These are phyloP conservation scores for Phasia obesa DNA, from an alignment of 2,888 invertebrate genomes.

Conservation along the genomic window DNA sequence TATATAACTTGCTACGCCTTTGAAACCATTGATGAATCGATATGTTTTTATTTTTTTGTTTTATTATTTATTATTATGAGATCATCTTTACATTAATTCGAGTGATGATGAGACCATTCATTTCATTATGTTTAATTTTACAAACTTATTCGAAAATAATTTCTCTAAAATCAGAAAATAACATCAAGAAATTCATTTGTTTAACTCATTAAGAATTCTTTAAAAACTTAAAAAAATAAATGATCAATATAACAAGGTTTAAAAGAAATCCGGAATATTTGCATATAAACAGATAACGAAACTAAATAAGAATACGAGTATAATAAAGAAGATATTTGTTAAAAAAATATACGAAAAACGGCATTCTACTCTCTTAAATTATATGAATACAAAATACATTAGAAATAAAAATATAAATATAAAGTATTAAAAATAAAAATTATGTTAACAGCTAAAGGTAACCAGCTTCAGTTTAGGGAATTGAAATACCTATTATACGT, in stretches of 20 bases:
- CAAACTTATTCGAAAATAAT: slow-evolving; percentile 16
- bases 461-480: not conserved
- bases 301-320: no score
- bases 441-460: slow-evolving; percentile 9
- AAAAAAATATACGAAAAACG: not conserved
- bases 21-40: no score
- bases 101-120: no score
- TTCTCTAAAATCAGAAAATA: slow-evolving; percentile 17
- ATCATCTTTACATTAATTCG: no score
- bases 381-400: not conserved
- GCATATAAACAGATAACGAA: slow-evolving; percentile 35
- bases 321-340: not conserved
- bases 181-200: slow-evolving; percentile 9
- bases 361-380: not conserved
- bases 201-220: slow-evolving; percentile 54
- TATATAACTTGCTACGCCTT: no score
- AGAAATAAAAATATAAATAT: slow-evolving; percentile 31
- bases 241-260: slow-evolving; percentile 6
- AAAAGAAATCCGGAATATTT: slow-evolving; percentile 37
- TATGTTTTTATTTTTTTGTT: no score
- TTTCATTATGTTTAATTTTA: not conserved
- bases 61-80: no score
- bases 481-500: slow-evolving; percentile 16
- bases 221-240: not conserved
- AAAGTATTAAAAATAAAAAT: not conserved